These are phyloP conservation scores for Xenentodon cancila DNA, from an alignment of 2,797 vertebrate genomes.

Conservation along the genomic window DNA sequence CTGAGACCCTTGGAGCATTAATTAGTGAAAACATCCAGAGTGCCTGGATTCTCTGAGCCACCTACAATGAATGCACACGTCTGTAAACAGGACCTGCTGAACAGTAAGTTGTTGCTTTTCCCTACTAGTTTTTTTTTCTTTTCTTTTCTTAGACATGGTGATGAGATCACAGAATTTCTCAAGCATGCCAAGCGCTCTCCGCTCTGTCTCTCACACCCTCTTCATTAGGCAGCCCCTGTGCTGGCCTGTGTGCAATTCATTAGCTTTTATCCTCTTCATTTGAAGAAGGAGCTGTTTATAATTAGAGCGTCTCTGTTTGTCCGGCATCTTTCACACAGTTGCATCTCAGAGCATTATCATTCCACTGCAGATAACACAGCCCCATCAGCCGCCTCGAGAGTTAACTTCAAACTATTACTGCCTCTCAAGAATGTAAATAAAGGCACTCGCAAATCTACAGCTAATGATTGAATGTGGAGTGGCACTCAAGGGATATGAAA, in stretches of 20 bases:
- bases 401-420: constrained; percentile 75
- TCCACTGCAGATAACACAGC: constrained; percentile 63
- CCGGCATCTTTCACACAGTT: constrained; percentile 74
- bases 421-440: constrained; percentile 82
- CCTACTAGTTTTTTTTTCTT: constrained; percentile 5
- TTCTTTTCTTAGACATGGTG: constrained; percentile 51
- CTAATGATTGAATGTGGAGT: constrained; percentile 74
- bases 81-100: constrained; percentile 76
- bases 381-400: constrained; percentile 62
- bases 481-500: constrained; percentile 65
- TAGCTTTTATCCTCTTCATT: constrained; percentile 86
- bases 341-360: constrained; percentile 82
- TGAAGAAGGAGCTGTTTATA: constrained; percentile 79
- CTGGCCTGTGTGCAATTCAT: constrained; percentile 79
- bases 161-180: constrained; percentile 75
- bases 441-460: constrained; percentile 77
- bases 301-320: constrained; percentile 85
- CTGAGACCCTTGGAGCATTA: constrained; percentile 91
- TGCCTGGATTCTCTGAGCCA: constrained; percentile 71
- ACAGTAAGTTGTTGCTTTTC: constrained; percentile 80
- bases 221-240: constrained; percentile 80
- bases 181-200: constrained; percentile 57
- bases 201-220: constrained; percentile 68
- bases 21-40: constrained; percentile 87
- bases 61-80: constrained; percentile 69